phyloP scores from a whole-genome alignment of 2,888 invertebrate genomes.

The Odontocolon sp. region DNA sequence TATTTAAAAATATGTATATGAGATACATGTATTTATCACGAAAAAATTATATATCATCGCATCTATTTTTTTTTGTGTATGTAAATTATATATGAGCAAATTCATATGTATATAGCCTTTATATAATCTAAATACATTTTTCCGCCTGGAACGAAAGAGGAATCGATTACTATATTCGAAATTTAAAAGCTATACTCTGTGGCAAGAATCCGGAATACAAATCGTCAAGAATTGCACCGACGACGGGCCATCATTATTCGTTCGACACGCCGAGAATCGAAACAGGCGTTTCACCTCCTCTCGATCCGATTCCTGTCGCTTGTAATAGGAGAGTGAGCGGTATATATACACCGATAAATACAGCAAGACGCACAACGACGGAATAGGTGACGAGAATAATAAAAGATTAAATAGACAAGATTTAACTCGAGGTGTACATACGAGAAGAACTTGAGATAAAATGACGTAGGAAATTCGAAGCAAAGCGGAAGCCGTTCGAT shows the following conservation, averaged over 20 bases:
- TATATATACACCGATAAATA: neutral
- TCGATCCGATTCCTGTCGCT: too few relatives aligned
- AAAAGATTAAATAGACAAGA: neutral
- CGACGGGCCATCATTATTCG: neutral
- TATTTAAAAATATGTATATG: too few relatives aligned
- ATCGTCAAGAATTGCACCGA: neutral
- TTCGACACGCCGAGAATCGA: slow-evolving; percentile 4
- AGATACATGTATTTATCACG: too few relatives aligned
- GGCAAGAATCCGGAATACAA: neutral
- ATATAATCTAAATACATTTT: too few relatives aligned
- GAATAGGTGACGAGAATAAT: neutral
- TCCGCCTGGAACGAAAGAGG: neutral
- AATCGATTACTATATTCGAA: slow-evolving; percentile 11
- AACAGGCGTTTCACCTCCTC: neutral
- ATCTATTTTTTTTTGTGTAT: too few relatives aligned
- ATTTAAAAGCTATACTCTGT: slow-evolving; percentile 5
- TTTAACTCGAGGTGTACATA: too few relatives aligned
- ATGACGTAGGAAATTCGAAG: slow-evolving; percentile 24
- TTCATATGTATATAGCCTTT: too few relatives aligned
- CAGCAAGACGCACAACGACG: neutral
- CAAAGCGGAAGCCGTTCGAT: slow-evolving; percentile 40
- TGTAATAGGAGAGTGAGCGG: too few relatives aligned
- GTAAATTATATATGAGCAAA: too few relatives aligned
- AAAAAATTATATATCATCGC: too few relatives aligned
- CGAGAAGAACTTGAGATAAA: too few relatives aligned